A percentile compares a stretch with the other conserved stretches of the same genome.
phyloP scores from a whole-genome alignment of 2,888 invertebrate genomes.

The Polyploca ridens region DNA sequence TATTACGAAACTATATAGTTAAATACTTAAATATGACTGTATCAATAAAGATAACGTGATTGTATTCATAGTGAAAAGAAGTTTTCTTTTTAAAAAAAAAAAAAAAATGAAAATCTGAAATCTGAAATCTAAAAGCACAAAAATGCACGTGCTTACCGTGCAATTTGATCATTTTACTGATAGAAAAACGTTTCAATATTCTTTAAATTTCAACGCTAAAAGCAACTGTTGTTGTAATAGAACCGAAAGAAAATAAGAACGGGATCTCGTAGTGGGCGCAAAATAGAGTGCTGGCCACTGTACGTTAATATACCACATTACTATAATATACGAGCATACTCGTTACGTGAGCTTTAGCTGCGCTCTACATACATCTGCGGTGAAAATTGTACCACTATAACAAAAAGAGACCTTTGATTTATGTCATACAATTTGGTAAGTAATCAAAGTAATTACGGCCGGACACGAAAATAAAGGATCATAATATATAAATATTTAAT shows the following conservation, averaged over 20 bases:
- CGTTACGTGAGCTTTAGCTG: not conserved
- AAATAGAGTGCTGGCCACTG: conserved; percentile 3
- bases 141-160: not conserved
- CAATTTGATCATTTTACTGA: not conserved
- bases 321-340: conserved; percentile 3
- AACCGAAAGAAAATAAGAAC: not conserved
- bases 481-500: no score
- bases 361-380: not conserved
- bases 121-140: not conserved
- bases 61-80: no score
- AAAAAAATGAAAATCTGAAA: no score
- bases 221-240: conserved; percentile 1
- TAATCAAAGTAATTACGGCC: no score
- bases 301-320: conserved; percentile 7
- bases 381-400: no score
- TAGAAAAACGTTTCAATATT: not conserved
- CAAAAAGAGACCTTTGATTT: no score
- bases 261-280: not conserved
- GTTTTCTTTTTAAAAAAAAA: no score
- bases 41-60: no score
- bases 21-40: no score
- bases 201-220: not conserved
- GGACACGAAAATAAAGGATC: no score
- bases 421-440: no score
- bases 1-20: no score